Evolutionary conservation across 1,140 invertebrate species (phyloP).

Genomic region (Epicauta chinensis): DNA sequence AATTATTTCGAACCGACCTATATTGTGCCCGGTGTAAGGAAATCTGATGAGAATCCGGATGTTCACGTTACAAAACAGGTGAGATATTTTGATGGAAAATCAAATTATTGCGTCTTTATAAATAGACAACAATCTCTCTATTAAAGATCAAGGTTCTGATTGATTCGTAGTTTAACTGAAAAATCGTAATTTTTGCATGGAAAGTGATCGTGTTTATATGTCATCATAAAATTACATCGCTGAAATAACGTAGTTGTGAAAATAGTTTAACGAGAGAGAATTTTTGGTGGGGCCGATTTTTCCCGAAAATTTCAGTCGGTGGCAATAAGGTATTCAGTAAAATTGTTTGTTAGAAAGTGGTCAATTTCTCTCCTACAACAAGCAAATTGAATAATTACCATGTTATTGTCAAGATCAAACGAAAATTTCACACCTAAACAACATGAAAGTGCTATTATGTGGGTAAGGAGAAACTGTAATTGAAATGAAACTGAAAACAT

Average conservation of each 20-base stretch:
- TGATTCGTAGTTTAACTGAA: too few relatives aligned
- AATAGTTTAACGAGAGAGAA: slow-evolving; percentile 5
- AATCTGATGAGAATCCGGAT: slow-evolving; percentile 19
- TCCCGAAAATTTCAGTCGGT: slow-evolving; percentile 19
- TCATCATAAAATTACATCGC: not conserved
- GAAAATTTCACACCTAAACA: slow-evolving; percentile 25
- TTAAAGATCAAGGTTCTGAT: not conserved
- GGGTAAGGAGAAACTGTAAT: slow-evolving; percentile 34
- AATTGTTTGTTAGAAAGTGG: too few relatives aligned
- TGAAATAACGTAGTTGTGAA: slow-evolving; percentile 4
- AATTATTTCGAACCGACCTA: slow-evolving; percentile 28
- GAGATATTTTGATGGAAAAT: not conserved
- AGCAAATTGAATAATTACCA: slow-evolving; percentile 16
- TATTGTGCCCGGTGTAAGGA: slow-evolving; percentile 12
- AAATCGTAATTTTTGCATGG: not conserved
- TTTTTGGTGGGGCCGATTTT: slow-evolving; percentile 18
- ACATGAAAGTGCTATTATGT: slow-evolving; percentile 31
- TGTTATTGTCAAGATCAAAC: slow-evolving; percentile 32
- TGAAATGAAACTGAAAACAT: not conserved
- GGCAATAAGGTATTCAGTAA: not conserved
- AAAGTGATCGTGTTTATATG: slow-evolving; percentile 10
- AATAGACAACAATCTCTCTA: too few relatives aligned
- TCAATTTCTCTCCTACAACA: slow-evolving; percentile 1
- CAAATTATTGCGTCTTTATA: too few relatives aligned
- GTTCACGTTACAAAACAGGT: slow-evolving; percentile 40